These are phyloP conservation scores for Trissoscelio sp. DNA, from an alignment of 2,888 invertebrate species.

Conservation along the genomic window DNA sequence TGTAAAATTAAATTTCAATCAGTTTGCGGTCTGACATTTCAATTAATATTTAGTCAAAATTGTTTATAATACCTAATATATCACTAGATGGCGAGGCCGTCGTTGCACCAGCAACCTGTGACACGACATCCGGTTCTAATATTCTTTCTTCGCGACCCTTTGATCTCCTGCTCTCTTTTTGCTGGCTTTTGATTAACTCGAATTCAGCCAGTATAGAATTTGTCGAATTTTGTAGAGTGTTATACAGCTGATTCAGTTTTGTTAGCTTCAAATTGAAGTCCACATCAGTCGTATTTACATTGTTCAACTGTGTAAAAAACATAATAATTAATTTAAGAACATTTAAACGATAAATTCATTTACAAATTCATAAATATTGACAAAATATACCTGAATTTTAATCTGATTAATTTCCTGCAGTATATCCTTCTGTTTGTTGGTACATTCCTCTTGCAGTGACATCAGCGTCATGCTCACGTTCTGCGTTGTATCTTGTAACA, in stretches of 20 bases:
- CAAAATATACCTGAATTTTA: slow-evolving; percentile 74
- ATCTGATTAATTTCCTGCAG: slow-evolving; percentile 75
- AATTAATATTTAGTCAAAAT: neutral
- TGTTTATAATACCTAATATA: slow-evolving; percentile 47
- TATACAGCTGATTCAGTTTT: slow-evolving; percentile 75
- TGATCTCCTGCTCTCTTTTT: slow-evolving; percentile 36
- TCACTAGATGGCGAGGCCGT: slow-evolving; percentile 44
- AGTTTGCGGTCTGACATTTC: no score
- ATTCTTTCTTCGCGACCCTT: slow-evolving; percentile 29
- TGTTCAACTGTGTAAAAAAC: slow-evolving; percentile 72
- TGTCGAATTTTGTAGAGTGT: slow-evolving; percentile 74
- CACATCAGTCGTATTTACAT: slow-evolving; percentile 69
- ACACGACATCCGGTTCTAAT: slow-evolving; percentile 8
- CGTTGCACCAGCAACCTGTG: slow-evolving; percentile 32
- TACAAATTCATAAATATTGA: neutral
- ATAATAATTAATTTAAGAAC: neutral
- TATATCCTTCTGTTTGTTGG: slow-evolving; percentile 72
- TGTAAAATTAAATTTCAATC: slow-evolving; percentile 15
- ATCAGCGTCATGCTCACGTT: slow-evolving; percentile 82
- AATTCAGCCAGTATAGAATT: slow-evolving; percentile 68
- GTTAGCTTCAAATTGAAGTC: slow-evolving; percentile 72
- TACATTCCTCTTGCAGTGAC: slow-evolving; percentile 81
- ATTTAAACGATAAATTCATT: neutral
- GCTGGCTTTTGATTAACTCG: slow-evolving; percentile 51
- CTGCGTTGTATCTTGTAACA: slow-evolving; percentile 81